phyloP scores from a whole-genome alignment of 2,113 vertebrate species.

The Chaetodon auriga region DNA sequence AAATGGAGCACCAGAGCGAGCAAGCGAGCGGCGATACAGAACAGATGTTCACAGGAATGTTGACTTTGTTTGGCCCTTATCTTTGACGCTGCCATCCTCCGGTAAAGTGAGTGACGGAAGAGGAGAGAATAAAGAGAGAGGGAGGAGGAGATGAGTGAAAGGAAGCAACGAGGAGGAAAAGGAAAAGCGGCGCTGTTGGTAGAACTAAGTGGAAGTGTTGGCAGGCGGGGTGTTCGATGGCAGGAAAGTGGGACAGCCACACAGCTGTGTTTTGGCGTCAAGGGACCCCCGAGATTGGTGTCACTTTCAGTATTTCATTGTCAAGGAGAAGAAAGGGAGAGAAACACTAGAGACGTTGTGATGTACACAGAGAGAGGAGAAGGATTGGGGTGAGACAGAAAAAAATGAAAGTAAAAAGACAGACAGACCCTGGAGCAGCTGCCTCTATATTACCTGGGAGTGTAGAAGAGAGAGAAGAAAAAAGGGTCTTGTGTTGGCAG shows the following conservation, averaged over 20 bases:
- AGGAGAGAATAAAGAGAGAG: constrained; percentile 35
- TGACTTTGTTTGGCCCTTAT: constrained; percentile 81
- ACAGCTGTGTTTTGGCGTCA: constrained; percentile 83
- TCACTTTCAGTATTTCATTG: constrained; percentile 82
- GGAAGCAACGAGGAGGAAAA: constrained; percentile 42
- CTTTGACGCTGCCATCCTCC: constrained; percentile 73
- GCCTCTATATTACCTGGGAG: constrained; percentile 65
- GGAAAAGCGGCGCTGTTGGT: constrained; percentile 61
- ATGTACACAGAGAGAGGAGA: constrained; percentile 52
- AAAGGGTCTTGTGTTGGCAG: constrained; percentile 1
- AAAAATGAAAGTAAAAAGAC: constrained; percentile 24
- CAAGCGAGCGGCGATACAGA: constrained; percentile 65
- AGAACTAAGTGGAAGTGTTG: constrained; percentile 73
- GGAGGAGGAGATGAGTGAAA: constrained; percentile 47
- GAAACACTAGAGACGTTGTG: constrained; percentile 57
- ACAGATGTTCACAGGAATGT: constrained; percentile 82
- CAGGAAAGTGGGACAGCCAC: constrained; percentile 85
- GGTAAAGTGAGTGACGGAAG: constrained; percentile 70
- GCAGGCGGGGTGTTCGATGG: constrained; percentile 72
- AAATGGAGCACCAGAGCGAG: constrained; percentile 78
- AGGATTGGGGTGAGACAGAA: constrained; percentile 25
- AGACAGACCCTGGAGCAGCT: constrained; percentile 61
- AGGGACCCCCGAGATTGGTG: constrained; percentile 83
- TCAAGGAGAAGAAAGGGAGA: constrained; percentile 72
- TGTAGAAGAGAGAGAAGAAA: constrained; percentile 2